Conservation (phyloP, 1,140 invertebrate genomes). For the Tyrophagus putrescentiae region DNA sequence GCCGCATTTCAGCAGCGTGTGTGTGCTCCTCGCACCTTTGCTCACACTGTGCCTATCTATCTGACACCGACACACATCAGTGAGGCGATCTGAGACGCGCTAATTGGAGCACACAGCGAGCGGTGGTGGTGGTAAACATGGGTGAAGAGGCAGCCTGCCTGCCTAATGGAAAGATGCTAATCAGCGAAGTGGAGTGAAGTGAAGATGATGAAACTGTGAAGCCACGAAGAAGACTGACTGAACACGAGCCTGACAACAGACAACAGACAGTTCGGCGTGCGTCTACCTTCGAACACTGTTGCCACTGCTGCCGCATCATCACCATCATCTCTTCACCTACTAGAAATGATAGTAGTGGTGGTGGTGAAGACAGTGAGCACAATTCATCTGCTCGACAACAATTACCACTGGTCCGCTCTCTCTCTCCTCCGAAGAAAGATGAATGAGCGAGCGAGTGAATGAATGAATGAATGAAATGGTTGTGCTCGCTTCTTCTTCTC, state of each 20-base stretch:
- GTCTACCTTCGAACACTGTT: neutral
- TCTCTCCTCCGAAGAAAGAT: neutral
- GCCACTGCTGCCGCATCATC: neutral
- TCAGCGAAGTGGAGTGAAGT: neutral
- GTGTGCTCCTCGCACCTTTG: neutral
- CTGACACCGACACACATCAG: neutral
- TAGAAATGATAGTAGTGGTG: too few species aligned
- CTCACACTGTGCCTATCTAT: neutral
- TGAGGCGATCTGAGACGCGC: neutral
- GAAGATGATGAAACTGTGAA: neutral
- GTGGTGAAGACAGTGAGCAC: too few species aligned
- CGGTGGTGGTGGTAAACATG: neutral
- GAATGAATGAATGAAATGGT: neutral
- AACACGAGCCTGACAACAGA: neutral
- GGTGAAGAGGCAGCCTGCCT: neutral
- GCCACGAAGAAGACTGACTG: neutral
- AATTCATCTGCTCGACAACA: slow-evolving; percentile 13
- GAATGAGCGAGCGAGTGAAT: neutral
- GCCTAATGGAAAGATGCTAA: slow-evolving; percentile 9
- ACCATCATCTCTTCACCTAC: neutral
- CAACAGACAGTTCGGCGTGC: neutral
- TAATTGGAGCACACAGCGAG: neutral
- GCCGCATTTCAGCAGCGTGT: too few species aligned
- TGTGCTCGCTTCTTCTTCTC: neutral
- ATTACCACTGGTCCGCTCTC: neutral